Evolutionary conservation across 2,797 vertebrate genomes (phyloP).

Genomic region (Todus mexicanus): DNA sequence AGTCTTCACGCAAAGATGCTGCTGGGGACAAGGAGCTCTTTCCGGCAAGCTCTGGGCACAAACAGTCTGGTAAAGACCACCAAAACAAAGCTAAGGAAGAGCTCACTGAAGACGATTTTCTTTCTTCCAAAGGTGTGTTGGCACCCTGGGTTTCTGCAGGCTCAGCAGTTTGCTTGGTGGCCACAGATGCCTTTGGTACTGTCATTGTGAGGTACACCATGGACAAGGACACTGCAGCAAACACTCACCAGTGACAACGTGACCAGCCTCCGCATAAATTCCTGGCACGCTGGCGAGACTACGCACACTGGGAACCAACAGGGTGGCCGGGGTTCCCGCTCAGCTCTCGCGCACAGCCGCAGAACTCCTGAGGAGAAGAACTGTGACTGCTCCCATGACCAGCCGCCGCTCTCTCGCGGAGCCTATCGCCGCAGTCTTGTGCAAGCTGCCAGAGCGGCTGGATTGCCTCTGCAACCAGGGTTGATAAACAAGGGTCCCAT

Average conservation of each 20-base stretch:
- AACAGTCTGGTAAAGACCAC: neutral
- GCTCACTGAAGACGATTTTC: neutral
- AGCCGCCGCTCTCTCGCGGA: fast-evolving
- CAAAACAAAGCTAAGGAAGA: neutral
- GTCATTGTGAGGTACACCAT: neutral
- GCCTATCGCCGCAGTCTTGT: neutral
- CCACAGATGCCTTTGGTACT: neutral
- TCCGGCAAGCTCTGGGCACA: fast-evolving
- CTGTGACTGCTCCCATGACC: neutral
- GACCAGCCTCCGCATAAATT: neutral
- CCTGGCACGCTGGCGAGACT: neutral
- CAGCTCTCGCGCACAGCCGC: neutral
- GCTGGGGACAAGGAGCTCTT: neutral
- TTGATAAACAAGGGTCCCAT: neutral
- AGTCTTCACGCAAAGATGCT: neutral
- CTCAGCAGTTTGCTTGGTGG: neutral
- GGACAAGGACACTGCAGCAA: constrained; percentile 16
- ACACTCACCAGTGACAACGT: neutral
- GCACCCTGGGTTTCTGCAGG: neutral
- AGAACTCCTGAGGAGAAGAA: neutral
- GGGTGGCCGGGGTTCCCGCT: fast-evolving
- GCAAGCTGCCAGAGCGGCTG: neutral
- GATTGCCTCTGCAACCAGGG: fast-evolving
- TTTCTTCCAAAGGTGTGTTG: neutral
- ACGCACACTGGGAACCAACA: fast-evolving